Conservation (phyloP, 2,113 vertebrate genomes). For the Halichoeres trimaculatus region DNA sequence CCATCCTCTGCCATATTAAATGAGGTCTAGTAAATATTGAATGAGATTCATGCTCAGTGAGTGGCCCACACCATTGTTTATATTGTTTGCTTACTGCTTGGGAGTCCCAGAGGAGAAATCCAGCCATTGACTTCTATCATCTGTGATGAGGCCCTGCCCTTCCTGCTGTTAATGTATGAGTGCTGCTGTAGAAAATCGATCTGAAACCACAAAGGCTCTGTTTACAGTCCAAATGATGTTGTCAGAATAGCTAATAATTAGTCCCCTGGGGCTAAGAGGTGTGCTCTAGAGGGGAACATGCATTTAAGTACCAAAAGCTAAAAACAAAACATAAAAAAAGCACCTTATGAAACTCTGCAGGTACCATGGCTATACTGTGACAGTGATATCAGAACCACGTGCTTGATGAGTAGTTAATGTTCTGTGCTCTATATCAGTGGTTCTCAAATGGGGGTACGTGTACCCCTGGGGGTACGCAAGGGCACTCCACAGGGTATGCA, state of each 20-base stretch:
- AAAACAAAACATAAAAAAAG: background rate
- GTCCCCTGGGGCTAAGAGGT: background rate
- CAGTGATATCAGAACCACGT: background rate
- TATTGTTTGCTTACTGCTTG: constrained; percentile 58
- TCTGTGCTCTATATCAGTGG: too few species aligned
- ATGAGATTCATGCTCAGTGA: constrained; percentile 49
- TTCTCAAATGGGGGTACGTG: too few species aligned
- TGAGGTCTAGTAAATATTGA: constrained; percentile 64
- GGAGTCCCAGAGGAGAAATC: constrained; percentile 67
- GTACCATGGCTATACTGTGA: background rate
- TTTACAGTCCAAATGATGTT: constrained; percentile 66
- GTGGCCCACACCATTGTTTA: constrained; percentile 48
- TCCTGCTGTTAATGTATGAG: constrained; percentile 47
- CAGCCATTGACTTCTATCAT: constrained; percentile 59
- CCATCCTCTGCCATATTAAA: constrained; percentile 23
- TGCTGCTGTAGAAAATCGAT: constrained; percentile 55
- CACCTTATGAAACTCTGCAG: background rate
- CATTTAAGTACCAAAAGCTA: background rate
- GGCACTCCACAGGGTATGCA: too few species aligned
- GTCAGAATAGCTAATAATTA: constrained; percentile 57
- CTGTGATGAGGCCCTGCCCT: constrained; percentile 53
- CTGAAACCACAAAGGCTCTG: constrained; percentile 66
- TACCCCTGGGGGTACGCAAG: too few species aligned
- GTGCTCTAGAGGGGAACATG: background rate
- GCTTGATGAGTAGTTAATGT: too few species aligned